Evolutionary conservation across 2,797 vertebrate genomes (phyloP).

Genomic region (Schizopygopsis malacanthus): DNA sequence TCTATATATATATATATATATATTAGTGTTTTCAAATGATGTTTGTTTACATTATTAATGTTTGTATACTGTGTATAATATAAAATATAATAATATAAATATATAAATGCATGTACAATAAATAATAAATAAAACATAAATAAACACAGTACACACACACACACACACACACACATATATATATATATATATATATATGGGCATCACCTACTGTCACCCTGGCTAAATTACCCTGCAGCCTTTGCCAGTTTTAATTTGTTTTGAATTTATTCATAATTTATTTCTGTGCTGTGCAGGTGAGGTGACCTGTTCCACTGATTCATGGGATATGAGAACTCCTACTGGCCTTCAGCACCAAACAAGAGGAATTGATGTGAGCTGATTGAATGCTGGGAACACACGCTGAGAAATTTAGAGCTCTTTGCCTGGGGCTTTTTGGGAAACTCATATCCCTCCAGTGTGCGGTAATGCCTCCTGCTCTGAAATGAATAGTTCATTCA

Average conservation of each 20-base stretch:
- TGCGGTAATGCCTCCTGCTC: constrained; percentile 44
- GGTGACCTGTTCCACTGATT: neutral
- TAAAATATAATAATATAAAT: too few relatives aligned
- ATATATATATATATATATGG: too few relatives aligned
- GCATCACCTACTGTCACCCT: too few relatives aligned
- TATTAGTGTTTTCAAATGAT: too few relatives aligned
- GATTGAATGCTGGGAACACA: constrained; percentile 7
- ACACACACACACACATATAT: too few relatives aligned
- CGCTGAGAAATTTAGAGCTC: constrained; percentile 1
- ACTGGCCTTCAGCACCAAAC: neutral
- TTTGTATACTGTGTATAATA: too few relatives aligned
- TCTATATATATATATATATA: too few relatives aligned
- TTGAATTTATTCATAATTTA: neutral
- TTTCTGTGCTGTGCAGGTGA: neutral
- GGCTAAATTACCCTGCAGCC: neutral
- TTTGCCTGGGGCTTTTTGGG: constrained; percentile 34
- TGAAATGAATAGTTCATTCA: constrained; percentile 43
- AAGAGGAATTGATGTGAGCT: constrained; percentile 7
- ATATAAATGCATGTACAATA: too few relatives aligned
- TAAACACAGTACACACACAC: too few relatives aligned
- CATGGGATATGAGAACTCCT: neutral
- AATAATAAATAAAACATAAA: too few relatives aligned
- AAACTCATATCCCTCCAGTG: constrained; percentile 16
- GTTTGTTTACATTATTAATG: too few relatives aligned
- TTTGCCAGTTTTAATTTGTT: neutral